Base-by-base conservation (phyloP, 2,797 vertebrate genomes). In the Channallabes apus region DNA sequence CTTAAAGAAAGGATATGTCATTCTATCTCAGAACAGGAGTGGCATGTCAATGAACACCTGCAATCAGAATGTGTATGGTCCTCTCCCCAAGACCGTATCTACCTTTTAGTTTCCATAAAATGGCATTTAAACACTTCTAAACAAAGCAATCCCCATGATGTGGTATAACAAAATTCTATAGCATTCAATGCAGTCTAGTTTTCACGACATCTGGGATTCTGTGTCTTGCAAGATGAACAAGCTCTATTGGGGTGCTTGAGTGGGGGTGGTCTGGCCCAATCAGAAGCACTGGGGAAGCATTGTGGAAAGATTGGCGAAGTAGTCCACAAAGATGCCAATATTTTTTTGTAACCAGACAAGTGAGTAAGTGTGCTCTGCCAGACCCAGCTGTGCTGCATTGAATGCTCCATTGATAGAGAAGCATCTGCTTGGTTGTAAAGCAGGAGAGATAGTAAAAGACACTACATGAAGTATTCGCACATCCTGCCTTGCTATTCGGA, bases 321-420 rank as follows among this genome's bases (percentile, higher is more conserved):
- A 80, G 77, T n/a, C 59, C 61, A 51, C 59, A 64, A 79, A 79
- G 77, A 46, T 71, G 18, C 68, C 78, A 80, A 64, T 46, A 46
- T 64, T 46, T 27, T 80, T 79, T 46, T 27, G 61, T 80, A 59
- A 59, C 41, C 3, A 68, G 18, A 72, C 64, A 79, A 84, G 59
- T 64, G 78, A 80, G 78, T 27, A 27, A 65, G 61, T 80, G 61
- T 80, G 38, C 78, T 80, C n/a, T 18, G 78, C 61, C 59, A 65
- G 78, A 65, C 24, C 78, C 59, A 80, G 38, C 38, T 80, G 78
- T 80, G 61, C 38, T 64, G 6, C 78, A 51, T 12, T 65, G 78
- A 80, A 80, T 46, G 38, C 24, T 64, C 78, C 61, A 80, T 51
- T 80, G 61, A 80, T 27, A 64, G 59, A 64, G 78, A 64, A 64